Evolutionary conservation across 64 coral and sea anemone genomes (phyloP), one percentile per base, ranked within the genome.

Genomic region (Cladopsammia gracilis): DNA sequence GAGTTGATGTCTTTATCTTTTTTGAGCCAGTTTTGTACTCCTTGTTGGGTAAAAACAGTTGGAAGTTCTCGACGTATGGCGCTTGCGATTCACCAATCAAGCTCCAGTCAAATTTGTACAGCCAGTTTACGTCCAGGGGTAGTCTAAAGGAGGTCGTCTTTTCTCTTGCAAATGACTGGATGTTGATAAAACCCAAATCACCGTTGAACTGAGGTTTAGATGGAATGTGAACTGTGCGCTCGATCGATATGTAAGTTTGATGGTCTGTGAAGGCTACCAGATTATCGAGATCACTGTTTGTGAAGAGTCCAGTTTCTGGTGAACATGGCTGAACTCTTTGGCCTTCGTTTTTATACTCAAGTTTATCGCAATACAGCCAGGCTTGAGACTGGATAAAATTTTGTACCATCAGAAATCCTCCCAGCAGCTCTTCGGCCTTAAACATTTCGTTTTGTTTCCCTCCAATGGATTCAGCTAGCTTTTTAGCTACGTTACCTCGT

Each of bases 151-250:
- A 58, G 18, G 43, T 70, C 11, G 79, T 83, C 62, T 86, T 81
- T 16, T 81, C 81, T 53, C 13, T 92, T 49, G 87, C 69, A 7
- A 94, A 65, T 10, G 93, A 60, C 10, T 80, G 68, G 19, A 91
- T 71, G 66, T 82, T 89, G 54, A 94, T 89, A n/a, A 82, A 94
- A 64, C 92, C 86, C 64, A 82, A 24, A 62, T 94, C 92, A 16
- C 85, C 85, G 19, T n/a, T 18, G 48, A 42, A 89, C 42, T 89
- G 85, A 82, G 92, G 92, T 73, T 82, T 94, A 61, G 92, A 82
- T 26, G 92, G 92, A 25, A 94, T 94, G 46, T 88, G 50, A 50
- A 94, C 92, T 23, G 62, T 59, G 3, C 92, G 84, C n/a, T 79
- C 73, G 25, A 80, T 59, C 5, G 58, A 46, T 19, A 48, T 72